Evolutionary conservation across 1,140 invertebrate genomes (phyloP).

Genomic region (Battus philenor): DNA sequence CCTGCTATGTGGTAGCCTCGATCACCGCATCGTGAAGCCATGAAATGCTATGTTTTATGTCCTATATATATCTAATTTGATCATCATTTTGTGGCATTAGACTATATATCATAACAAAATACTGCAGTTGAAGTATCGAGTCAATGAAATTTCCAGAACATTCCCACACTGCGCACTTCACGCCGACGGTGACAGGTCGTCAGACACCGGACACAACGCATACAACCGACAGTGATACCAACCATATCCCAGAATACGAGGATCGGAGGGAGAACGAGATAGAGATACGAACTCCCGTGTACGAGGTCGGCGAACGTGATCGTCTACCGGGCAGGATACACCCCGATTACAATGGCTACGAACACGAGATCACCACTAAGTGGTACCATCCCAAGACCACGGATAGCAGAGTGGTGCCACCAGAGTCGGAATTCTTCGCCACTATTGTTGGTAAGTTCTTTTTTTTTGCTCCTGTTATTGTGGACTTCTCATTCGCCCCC

Average conservation of each 20-base stretch:
- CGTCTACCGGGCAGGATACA: constrained; percentile 35
- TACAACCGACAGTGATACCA: constrained; percentile 52
- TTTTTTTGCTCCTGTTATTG: too few relatives aligned
- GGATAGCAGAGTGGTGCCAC: constrained; percentile 41
- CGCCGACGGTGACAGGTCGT: constrained; percentile 39
- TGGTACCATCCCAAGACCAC: constrained; percentile 35
- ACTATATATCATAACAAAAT: too few relatives aligned
- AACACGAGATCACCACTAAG: constrained; percentile 54
- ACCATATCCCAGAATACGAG: constrained; percentile 56
- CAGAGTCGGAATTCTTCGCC: constrained; percentile 55
- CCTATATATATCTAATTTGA: too few relatives aligned
- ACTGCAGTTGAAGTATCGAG: too few relatives aligned
- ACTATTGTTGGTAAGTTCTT: constrained; percentile 62
- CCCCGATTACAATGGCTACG: constrained; percentile 54
- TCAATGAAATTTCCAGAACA: constrained; percentile 37
- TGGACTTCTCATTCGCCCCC: too few relatives aligned
- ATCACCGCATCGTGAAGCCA: too few relatives aligned
- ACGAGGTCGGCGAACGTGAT: constrained; percentile 39
- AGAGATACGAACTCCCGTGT: constrained; percentile 48
- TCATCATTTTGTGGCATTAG: too few relatives aligned
- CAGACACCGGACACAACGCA: constrained; percentile 42
- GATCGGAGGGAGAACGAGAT: constrained; percentile 44
- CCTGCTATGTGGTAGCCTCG: too few relatives aligned
- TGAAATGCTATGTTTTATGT: too few relatives aligned
- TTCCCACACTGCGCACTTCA: constrained; percentile 48